Conservation (phyloP, 2,113 vertebrate species). For the Columba livia region DNA sequence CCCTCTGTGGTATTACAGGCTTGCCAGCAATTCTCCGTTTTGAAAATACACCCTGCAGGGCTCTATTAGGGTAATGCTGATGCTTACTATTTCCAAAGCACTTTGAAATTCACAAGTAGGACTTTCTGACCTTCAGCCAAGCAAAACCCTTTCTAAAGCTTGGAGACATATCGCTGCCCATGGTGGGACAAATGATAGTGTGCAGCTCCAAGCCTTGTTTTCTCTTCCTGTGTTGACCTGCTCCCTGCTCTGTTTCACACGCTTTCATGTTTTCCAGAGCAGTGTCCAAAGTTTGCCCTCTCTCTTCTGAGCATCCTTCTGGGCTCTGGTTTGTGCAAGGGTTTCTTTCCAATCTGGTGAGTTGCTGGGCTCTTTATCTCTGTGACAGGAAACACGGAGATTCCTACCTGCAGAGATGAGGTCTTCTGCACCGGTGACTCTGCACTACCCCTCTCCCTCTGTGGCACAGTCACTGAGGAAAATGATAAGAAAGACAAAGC, state of each 20-base stretch:
- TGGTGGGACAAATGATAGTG: neutral
- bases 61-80: neutral
- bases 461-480: neutral
- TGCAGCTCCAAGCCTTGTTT: neutral
- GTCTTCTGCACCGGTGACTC: neutral
- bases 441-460: neutral
- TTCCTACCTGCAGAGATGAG: neutral
- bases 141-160: neutral
- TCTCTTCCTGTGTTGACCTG: neutral
- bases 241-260: neutral
- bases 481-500: neutral
- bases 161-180: neutral
- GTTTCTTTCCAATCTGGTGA: neutral
- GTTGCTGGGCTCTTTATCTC: neutral
- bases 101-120: neutral
- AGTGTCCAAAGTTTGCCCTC: neutral
- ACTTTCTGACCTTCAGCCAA: neutral
- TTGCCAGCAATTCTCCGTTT: neutral
- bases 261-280: neutral
- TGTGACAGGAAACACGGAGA: neutral
- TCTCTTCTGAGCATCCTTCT: neutral
- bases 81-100: neutral
- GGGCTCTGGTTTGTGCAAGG: neutral
- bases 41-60: constrained; percentile 14
- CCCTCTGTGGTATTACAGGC: neutral